Percentiles rank a stretch among this genome's conserved stretches.
phyloP scores from a whole-genome alignment of 2,888 invertebrate species.

The Andrena haemorrhoa region DNA sequence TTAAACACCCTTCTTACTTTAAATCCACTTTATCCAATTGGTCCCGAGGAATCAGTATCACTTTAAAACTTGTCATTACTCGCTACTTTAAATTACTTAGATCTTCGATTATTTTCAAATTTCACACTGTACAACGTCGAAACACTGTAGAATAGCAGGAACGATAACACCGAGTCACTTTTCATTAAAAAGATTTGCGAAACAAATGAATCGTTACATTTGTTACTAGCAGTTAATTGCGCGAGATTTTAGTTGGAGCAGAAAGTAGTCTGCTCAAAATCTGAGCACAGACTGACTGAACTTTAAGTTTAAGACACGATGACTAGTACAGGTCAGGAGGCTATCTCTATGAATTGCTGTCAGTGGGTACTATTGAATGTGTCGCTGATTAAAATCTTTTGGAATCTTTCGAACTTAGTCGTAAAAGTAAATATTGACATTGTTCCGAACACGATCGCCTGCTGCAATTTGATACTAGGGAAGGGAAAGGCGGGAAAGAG shows the following conservation, averaged over 20 bases:
- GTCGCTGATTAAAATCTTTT: conserved; percentile 73
- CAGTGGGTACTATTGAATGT: conserved; percentile 63
- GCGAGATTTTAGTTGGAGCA: conserved; percentile 27
- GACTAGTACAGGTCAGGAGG: conserved; percentile 75
- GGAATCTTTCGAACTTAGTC: conserved; percentile 56
- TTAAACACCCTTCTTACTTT: conserved; percentile 73
- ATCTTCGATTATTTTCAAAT: not conserved
- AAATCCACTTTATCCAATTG: conserved; percentile 72
- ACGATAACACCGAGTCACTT: conserved; percentile 3
- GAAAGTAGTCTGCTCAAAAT: conserved; percentile 70
- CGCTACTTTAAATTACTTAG: not conserved
- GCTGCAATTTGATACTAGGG: not conserved
- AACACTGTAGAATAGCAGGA: not conserved
- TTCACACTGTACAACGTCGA: not conserved
- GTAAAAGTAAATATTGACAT: conserved; percentile 51
- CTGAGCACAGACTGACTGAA: conserved; percentile 75
- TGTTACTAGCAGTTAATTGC: not conserved
- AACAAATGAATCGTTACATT: not conserved
- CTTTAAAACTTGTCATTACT: conserved; percentile 77
- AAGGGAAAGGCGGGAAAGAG: not conserved
- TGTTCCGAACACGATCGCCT: not conserved
- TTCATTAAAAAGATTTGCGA: not conserved
- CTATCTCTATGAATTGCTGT: conserved; percentile 71
- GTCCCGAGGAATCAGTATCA: conserved; percentile 78
- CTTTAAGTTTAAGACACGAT: conserved; percentile 67